Evolutionary conservation across 2,797 vertebrate genomes (phyloP).

Genomic region (Hypotaenidia philippensis): DNA sequence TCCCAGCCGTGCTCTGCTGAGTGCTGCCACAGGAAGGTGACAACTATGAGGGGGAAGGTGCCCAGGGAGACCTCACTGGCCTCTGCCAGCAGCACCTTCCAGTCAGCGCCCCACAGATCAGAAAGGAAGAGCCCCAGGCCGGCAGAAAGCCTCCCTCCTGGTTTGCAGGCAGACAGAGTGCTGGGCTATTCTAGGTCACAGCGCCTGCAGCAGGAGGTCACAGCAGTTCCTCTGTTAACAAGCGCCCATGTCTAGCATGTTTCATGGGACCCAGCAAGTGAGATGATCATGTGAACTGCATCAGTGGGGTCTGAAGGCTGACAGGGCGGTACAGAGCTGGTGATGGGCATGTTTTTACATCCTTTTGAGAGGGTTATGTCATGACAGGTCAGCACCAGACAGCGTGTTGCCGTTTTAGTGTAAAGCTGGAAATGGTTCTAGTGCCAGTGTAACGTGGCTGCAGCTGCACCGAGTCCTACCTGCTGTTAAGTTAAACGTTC

Average conservation of each 20-base stretch:
- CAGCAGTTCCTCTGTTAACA: too few relatives aligned
- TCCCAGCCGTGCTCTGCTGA: not conserved
- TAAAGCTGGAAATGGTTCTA: not conserved
- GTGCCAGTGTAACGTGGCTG: fast-evolving
- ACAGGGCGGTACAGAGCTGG: not conserved
- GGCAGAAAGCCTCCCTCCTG: not conserved
- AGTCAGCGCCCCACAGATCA: not conserved
- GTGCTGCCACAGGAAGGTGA: fast-evolving
- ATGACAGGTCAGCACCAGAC: not conserved
- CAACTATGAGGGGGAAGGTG: not conserved
- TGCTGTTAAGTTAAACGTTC: conserved; percentile 94
- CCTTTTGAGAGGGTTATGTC: not conserved
- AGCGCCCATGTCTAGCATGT: not conserved
- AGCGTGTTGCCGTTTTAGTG: not conserved
- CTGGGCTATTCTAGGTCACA: not conserved
- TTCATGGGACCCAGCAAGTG: not conserved
- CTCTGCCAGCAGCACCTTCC: not conserved
- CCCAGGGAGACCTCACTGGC: not conserved
- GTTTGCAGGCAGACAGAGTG: not conserved
- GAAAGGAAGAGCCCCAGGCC: not conserved
- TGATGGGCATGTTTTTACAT: not conserved
- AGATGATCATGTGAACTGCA: not conserved
- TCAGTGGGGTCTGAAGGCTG: not conserved
- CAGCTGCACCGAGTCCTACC: conserved; percentile 76
- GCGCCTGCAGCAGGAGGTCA: too few relatives aligned